Percentiles rank a stretch among this genome's conserved stretches.
These are phyloP conservation scores for Irena cyanogastra DNA, from an alignment of 2,113 vertebrate genomes.

Conservation along the genomic window DNA sequence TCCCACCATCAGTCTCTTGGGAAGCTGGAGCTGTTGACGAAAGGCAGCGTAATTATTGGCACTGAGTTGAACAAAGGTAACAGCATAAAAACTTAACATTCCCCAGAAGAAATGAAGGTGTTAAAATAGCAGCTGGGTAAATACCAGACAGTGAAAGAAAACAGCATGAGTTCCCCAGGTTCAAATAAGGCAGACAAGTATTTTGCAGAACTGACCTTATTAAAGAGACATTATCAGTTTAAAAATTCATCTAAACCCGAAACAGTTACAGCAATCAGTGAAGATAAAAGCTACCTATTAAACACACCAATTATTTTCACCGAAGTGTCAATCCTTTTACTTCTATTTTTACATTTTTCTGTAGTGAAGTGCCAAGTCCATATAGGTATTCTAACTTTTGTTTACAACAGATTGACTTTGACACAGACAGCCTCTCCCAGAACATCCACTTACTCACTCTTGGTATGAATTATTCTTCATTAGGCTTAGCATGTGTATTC, in stretches of 20 bases:
- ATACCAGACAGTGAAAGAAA: constrained; percentile 17
- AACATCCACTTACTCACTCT: not conserved
- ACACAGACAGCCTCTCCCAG: not conserved
- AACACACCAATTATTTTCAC: not conserved
- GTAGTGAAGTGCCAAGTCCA: not conserved
- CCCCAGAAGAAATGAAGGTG: constrained; percentile 34
- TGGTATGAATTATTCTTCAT: not conserved
- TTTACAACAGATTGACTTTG: not conserved
- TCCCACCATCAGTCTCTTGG: not conserved
- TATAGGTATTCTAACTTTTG: not conserved
- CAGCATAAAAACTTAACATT: constrained; percentile 5
- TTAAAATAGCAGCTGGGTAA: constrained; percentile 24
- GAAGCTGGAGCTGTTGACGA: not conserved
- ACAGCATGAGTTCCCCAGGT: not conserved
- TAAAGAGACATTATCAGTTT: not conserved
- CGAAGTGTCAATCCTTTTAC: not conserved
- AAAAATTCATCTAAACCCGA: not conserved
- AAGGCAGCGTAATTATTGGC: not conserved
- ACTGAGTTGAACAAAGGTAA: not conserved
- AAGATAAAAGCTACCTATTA: not conserved
- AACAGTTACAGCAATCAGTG: not conserved
- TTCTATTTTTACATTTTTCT: not conserved
- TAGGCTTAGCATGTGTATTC: not conserved
- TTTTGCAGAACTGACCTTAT: not conserved
- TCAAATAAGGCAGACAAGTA: not conserved